Base-by-base conservation (phyloP, 2,797 vertebrate genomes). In the Gymnodraco acuticeps region DNA sequence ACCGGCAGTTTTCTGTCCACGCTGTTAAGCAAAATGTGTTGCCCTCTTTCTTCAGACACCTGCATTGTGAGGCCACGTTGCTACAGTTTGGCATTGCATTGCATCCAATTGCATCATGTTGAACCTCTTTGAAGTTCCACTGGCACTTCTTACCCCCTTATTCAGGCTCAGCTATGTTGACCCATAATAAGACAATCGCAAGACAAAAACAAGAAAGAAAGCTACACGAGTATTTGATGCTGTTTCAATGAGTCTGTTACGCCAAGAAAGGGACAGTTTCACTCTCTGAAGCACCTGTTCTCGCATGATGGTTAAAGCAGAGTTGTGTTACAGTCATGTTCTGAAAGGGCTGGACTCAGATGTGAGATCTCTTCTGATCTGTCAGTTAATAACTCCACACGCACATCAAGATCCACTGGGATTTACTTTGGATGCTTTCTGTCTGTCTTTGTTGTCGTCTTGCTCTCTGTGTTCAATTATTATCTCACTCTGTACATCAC, bases 41-140 rank as follows among this genome's bases (percentile, higher is more conserved):
- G 82, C 82, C 79, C 75, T 80, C 64, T 77, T 38, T 38, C 74
- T 83, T 80, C 76, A 85, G 90, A 83, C 87, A 94, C 92, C 92
- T 93, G 92, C 87, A 87, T 87, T 83, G 85, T 9, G 4, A 80
- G 73, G 82, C 87, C 83, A 69, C 17, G 75, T 93, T 93, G 85
- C 92, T 77, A 20, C 42, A 68, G 82, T 80, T 84, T 88, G 87
- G 81, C 65, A 79, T 87, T 78, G 50, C 80, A 87, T 95, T 95
- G 91, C 94, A 85, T 69, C 58, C 65, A 68, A 33, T 95, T 95
- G 92, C 94, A 94, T 95, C 94, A 95, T 78, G 70, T 81, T 80
- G 84, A 90, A 87, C 77, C 78, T 83, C 90, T 95, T 94, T 93
- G 90, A 94, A 91, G 93, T 91, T 86, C 65, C 88, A 87, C 84